Percentiles rank a stretch among this genome's conserved stretches.
These are phyloP conservation scores for Parascotia fuliginaria DNA, from an alignment of 2,888 invertebrate genomes.

Conservation along the genomic window DNA sequence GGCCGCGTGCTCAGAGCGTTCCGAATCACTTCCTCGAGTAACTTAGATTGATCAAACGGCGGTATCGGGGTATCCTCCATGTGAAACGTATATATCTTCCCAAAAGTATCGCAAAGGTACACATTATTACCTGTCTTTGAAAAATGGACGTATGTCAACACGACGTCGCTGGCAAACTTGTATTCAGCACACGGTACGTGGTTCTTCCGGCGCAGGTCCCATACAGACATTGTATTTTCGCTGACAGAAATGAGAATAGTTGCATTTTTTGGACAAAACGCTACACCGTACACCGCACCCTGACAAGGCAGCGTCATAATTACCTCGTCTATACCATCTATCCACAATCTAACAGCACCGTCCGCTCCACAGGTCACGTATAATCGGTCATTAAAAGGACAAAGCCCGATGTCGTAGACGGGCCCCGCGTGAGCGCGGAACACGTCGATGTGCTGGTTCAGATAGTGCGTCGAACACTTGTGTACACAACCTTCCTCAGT, in stretches of 20 bases:
- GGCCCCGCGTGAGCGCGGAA: conserved; percentile 92
- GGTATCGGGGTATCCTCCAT: conserved; percentile 91
- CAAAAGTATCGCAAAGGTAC: conserved; percentile 88
- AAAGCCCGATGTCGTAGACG: conserved; percentile 89
- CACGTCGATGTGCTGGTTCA: conserved; percentile 90
- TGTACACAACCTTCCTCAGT: conserved; percentile 95
- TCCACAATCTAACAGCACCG: conserved; percentile 91
- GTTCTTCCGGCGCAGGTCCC: conserved; percentile 91
- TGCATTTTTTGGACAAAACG: conserved; percentile 91
- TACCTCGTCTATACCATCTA: conserved; percentile 88
- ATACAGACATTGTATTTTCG: conserved; percentile 89
- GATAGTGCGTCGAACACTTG: conserved; percentile 92
- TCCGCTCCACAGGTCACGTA: conserved; percentile 92
- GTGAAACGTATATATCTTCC: conserved; percentile 88
- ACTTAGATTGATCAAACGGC: conserved; percentile 88
- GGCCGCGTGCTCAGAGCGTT: conserved; percentile 88
- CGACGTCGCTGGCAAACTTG: conserved; percentile 71
- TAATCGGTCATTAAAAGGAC: conserved; percentile 89
- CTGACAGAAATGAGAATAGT: conserved; percentile 90
- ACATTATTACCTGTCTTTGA: conserved; percentile 89
- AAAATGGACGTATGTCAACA: conserved; percentile 87
- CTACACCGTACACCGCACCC: conserved; percentile 84
- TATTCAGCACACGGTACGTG: conserved; percentile 88
- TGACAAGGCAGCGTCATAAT: conserved; percentile 84
- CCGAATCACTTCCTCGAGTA: conserved; percentile 87